phyloP scores from a whole-genome alignment of 2,888 invertebrate genomes.

The Helleia helle region DNA sequence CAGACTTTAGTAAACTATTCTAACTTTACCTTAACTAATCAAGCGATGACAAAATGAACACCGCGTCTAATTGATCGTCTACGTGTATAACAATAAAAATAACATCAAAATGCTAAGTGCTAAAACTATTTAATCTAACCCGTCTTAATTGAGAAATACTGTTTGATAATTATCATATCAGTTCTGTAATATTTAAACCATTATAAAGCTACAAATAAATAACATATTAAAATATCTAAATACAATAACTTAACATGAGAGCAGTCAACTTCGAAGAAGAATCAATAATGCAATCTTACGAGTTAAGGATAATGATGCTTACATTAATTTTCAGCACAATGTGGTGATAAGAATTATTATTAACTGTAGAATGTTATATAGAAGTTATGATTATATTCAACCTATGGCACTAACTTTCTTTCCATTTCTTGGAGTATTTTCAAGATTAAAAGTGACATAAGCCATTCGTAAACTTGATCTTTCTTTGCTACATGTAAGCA shows the following conservation, averaged over 20 bases:
- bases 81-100: conserved; percentile 22
- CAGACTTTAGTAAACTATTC: conserved; percentile 23
- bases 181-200: conserved; percentile 56
- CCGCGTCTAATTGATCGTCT: conserved; percentile 28
- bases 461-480: conserved; percentile 36
- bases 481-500: conserved; percentile 82
- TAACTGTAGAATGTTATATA: conserved; percentile 17
- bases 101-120: conserved; percentile 34
- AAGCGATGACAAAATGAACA: conserved; percentile 44
- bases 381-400: conserved; percentile 26
- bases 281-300: conserved; percentile 32
- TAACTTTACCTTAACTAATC: conserved; percentile 26
- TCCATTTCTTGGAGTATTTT: conserved; percentile 23
- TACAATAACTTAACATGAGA: conserved; percentile 71
- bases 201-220: conserved; percentile 72
- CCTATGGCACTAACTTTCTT: conserved; percentile 63
- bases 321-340: conserved; percentile 1
- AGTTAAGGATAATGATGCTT: conserved; percentile 12
- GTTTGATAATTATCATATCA: conserved; percentile 44
- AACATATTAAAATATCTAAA: conserved; percentile 72
- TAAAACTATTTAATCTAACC: conserved; percentile 50
- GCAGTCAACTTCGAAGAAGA: conserved; percentile 63
- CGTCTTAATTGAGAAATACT: conserved; percentile 52
- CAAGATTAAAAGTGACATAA: conserved; percentile 24
- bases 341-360: background rate